These are phyloP conservation scores for Glaucidium brasilianum DNA, from an alignment of 2,113 vertebrate species.

Conservation along the genomic window DNA sequence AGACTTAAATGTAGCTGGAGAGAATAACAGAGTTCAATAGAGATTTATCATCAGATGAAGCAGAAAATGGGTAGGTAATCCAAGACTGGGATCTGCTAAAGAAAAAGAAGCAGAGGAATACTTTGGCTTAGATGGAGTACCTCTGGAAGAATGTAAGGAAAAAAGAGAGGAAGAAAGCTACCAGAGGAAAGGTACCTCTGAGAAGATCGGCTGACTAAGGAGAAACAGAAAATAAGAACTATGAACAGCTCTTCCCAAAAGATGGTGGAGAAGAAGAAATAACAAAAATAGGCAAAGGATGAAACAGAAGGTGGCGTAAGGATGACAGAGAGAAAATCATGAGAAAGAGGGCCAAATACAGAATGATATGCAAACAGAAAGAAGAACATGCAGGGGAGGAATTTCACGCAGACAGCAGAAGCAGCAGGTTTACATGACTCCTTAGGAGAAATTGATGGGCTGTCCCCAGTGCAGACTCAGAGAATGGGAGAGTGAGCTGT, in stretches of 20 bases:
- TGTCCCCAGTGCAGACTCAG: neutral
- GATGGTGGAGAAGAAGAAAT: neutral
- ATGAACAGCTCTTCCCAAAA: neutral
- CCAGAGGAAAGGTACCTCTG: neutral
- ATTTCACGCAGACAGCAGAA: neutral
- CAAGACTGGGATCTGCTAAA: neutral
- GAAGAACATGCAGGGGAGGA: neutral
- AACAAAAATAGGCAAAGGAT: neutral
- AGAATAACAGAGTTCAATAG: neutral
- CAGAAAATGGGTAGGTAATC: neutral
- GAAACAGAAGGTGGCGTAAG: neutral
- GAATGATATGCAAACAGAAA: neutral
- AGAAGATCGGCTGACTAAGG: neutral
- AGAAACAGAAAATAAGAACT: neutral
- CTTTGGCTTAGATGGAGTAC: neutral
- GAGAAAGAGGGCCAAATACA: neutral
- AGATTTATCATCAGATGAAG: rapidly evolving
- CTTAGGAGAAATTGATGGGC: neutral
- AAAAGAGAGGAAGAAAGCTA: neutral
- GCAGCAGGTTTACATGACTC: neutral
- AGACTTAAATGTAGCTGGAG: neutral
- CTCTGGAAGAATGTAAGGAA: neutral
- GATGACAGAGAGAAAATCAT: neutral
- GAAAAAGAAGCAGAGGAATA: neutral
- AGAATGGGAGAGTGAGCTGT: neutral